Conservation (phyloP, 1,140 invertebrate species). For the Philopotamus ludificatus region DNA sequence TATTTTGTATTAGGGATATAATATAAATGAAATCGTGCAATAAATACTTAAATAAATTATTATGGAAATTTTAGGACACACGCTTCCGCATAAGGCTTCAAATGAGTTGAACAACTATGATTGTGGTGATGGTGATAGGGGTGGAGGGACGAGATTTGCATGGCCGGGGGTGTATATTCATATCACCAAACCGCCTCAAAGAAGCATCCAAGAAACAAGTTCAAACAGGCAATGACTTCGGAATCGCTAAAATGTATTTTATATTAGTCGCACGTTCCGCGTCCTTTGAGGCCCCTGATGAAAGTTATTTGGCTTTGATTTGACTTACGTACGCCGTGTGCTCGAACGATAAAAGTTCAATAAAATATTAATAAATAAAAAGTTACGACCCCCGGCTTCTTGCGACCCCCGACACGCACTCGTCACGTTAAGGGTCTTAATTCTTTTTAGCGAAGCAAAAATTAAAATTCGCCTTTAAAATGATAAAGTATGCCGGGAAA, state of each 20-base stretch:
- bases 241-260: constrained; percentile 37
- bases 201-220: constrained; percentile 30
- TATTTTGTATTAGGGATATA: too few species aligned
- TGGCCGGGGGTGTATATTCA: constrained; percentile 6
- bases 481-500: too few species aligned
- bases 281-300: constrained; percentile 34
- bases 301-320: constrained; percentile 38
- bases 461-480: too few species aligned
- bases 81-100: too few species aligned
- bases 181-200: constrained; percentile 11
- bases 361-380: constrained; percentile 27
- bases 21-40: too few species aligned
- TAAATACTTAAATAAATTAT: too few species aligned
- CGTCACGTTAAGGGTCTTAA: too few species aligned
- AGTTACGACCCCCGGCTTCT: too few species aligned
- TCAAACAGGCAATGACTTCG: constrained; percentile 35
- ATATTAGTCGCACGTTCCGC: constrained; percentile 36
- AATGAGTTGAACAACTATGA: too few species aligned
- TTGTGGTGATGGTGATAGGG: background rate
- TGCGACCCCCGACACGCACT: too few species aligned
- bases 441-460: too few species aligned
- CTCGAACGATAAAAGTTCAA: constrained; percentile 28
- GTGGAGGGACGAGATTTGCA: background rate
- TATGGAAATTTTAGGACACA: too few species aligned
- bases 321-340: constrained; percentile 17